These are phyloP conservation scores for Acanthiza pusilla DNA, from an alignment of 2,797 vertebrate species.

Conservation along the genomic window DNA sequence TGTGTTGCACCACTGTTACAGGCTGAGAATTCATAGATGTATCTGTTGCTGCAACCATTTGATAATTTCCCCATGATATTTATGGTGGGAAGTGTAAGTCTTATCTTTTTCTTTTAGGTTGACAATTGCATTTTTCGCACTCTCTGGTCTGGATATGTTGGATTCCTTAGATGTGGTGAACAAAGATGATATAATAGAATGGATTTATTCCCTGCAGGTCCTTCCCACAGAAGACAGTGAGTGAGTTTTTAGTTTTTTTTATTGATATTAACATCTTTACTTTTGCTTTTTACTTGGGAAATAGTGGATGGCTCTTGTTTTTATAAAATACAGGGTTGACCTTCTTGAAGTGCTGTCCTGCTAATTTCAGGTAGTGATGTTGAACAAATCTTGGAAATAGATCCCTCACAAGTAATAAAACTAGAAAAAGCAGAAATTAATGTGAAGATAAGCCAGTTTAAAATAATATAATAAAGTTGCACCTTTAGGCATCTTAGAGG, in stretches of 20 bases:
- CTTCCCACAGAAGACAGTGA: conserved; percentile 95
- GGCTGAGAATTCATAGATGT: not conserved
- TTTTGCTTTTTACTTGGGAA: not conserved
- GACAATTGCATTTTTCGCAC: conserved; percentile 94
- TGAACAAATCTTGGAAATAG: not conserved
- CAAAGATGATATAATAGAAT: conserved; percentile 89
- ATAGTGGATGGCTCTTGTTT: not conserved
- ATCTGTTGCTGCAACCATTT: conserved; percentile 2
- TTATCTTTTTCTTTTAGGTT: conserved; percentile 81
- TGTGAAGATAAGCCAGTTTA: not conserved
- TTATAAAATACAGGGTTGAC: not conserved
- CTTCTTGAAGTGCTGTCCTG: not conserved
- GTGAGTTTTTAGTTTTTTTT: conserved; percentile 78
- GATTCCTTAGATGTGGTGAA: conserved; percentile 92
- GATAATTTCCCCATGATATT: conserved; percentile 46
- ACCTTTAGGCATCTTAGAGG: not conserved
- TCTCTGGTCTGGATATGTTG: conserved; percentile 95
- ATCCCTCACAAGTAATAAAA: not conserved
- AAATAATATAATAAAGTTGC: not conserved
- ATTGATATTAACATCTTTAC: conserved; percentile 28
- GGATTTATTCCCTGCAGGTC: conserved; percentile 98
- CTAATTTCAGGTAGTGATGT: not conserved
- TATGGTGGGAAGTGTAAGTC: conserved; percentile 57
- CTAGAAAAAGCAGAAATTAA: not conserved
- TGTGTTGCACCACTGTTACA: not conserved